Evolutionary conservation across 2,888 invertebrate species (phyloP).

Genomic region (Erynnis tages): DNA sequence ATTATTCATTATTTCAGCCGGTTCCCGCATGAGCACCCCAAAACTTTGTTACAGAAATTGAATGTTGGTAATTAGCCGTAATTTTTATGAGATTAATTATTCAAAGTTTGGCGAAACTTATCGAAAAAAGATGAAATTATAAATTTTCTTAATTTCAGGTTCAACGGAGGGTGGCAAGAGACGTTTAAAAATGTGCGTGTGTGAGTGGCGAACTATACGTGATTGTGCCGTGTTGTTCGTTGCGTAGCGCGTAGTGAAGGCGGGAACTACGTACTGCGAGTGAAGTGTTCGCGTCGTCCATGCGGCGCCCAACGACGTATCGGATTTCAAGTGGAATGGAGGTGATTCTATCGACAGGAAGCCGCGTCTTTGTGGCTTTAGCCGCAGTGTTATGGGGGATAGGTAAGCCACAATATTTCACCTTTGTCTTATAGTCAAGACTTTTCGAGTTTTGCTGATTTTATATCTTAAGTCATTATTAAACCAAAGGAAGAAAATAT

Average conservation of each 20-base stretch:
- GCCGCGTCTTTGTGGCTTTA: conserved; percentile 74
- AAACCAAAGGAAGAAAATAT: too few relatives aligned
- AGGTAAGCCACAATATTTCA: conserved; percentile 53
- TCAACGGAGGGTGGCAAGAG: conserved; percentile 37
- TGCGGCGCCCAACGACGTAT: conserved; percentile 25
- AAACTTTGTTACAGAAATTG: conserved; percentile 13
- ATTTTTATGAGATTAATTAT: conserved; percentile 19
- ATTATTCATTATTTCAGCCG: conserved; percentile 10
- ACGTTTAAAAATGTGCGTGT: conserved; percentile 52
- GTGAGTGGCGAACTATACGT: conserved; percentile 56
- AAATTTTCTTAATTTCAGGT: conserved; percentile 47
- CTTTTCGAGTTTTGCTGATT: too few relatives aligned
- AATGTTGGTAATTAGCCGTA: conserved; percentile 17
- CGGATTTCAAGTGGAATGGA: conserved; percentile 63
- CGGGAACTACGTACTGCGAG: conserved; percentile 30
- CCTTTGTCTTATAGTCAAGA: not conserved
- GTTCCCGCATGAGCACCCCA: conserved; percentile 7
- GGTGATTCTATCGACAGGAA: conserved; percentile 59
- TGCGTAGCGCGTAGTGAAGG: conserved; percentile 24
- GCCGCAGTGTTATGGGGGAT: conserved; percentile 73
- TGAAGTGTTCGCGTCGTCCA: conserved; percentile 13
- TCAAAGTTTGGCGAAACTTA: not conserved
- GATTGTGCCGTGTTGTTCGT: conserved; percentile 31
- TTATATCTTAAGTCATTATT: too few relatives aligned
- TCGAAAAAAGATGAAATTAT: not conserved